Evolutionary conservation across 2,113 vertebrate species (phyloP), one percentile per base, ranked within the genome.

Genomic region (Sylvicapra grimmia): DNA sequence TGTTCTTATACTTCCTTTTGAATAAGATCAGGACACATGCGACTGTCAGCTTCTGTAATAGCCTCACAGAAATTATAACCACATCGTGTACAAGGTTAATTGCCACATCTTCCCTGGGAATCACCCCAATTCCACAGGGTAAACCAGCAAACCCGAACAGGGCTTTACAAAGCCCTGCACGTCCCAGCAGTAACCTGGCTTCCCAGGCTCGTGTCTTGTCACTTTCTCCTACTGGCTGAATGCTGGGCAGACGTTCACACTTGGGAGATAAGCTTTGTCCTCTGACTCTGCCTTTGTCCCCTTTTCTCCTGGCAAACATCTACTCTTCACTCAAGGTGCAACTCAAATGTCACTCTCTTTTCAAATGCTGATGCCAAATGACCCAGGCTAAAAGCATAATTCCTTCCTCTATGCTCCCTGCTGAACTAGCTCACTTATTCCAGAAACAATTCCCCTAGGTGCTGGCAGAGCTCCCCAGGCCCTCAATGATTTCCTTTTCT

Each of bases 41-140:
- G 13, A 95, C 84, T 90, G 86, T 84, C 94, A 75, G 31, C 80
- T 92, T 89, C 93, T 59, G 14, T 40, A 95, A 96, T 1, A 97
- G 89, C 47, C 72, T 97, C 89, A 91, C 79, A 97, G 53, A 97
- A 98, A 91, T 96, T 96, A 96, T 84, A 90, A 51, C 72, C 79
- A 61, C 0, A 0, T 10, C 93, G 93, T 65, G 56, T 86, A 87
- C 27, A 82, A 96, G 95, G 86, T 87, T 94, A 97, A 97, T 82
- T 94, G 89, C 47, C 89, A 88, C 83, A 25, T 63, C 84, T 97
- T 97, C 47, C 0, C 83, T 51, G 68, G 92, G 72, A 96, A 80
- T 97, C 88, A 93, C 82, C 93, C 82, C 65, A 86, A 89, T 59
- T 72, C 82, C 80, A 21, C 59, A 65, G 56, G 12, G 2, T 75